phyloP scores from a whole-genome alignment of 2,797 vertebrate genomes.

The Poecilia picta region DNA sequence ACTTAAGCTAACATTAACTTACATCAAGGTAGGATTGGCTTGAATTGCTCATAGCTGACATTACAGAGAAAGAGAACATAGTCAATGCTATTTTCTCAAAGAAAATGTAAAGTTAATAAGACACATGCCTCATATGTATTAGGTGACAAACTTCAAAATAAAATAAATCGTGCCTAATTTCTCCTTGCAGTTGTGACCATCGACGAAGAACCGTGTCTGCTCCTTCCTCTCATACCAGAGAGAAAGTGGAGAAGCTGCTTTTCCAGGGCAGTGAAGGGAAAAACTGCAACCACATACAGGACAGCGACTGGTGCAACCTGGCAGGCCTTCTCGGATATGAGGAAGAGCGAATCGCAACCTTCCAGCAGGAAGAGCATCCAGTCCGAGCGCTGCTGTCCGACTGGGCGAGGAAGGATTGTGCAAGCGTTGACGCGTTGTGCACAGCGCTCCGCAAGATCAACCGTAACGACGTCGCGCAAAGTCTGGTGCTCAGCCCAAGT shows the following conservation, averaged over 20 bases:
- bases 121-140: too few relatives aligned
- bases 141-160: too few relatives aligned
- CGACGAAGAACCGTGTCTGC: slow-evolving; percentile 84
- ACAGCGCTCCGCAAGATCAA: slow-evolving; percentile 90
- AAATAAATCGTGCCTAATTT: slow-evolving; percentile 1
- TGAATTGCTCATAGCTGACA: too few relatives aligned
- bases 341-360: slow-evolving; percentile 89
- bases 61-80: too few relatives aligned
- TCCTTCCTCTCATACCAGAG: slow-evolving; percentile 88
- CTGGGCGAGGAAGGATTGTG: slow-evolving; percentile 91
- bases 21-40: too few relatives aligned
- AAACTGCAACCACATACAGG: slow-evolving; percentile 75
- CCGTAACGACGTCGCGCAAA: slow-evolving; percentile 91
- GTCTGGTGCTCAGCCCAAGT: slow-evolving; percentile 74
- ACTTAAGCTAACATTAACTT: too few relatives aligned
- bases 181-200: slow-evolving; percentile 82
- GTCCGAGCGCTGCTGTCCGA: slow-evolving; percentile 88
- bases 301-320: slow-evolving; percentile 91
- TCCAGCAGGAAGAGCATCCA: slow-evolving; percentile 88
- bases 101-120: too few relatives aligned
- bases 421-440: slow-evolving; percentile 89
- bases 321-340: slow-evolving; percentile 93
- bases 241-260: slow-evolving; percentile 94
- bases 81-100: too few relatives aligned
- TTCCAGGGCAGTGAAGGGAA: slow-evolving; percentile 71